A percentile compares a stretch with the other conserved stretches of the same genome.
Conservation (phyloP, 2,797 vertebrate species). For the Bradypodion ventrale region DNA sequence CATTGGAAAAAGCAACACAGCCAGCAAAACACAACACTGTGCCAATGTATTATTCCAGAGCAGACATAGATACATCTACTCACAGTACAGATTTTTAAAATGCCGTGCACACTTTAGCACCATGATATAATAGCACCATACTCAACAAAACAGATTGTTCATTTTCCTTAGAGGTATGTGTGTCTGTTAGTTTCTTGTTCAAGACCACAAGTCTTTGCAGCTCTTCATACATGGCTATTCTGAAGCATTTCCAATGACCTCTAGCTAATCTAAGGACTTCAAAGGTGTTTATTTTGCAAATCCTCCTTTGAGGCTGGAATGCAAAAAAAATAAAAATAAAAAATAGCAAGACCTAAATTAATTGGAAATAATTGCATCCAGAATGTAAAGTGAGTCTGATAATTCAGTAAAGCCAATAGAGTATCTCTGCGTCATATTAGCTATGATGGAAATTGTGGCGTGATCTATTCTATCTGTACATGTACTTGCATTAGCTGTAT, state of each 20-base stretch:
- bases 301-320: neutral
- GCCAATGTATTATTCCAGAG: conserved; percentile 21
- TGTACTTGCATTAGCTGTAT: too few relatives aligned
- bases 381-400: neutral
- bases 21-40: conserved; percentile 67
- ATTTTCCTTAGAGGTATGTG: conserved; percentile 51
- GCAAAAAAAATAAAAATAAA: too few relatives aligned
- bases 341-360: neutral
- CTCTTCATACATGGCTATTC: conserved; percentile 2
- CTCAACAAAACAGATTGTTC: conserved; percentile 46
- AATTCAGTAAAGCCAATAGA: neutral
- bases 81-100: conserved; percentile 37
- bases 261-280: conserved; percentile 32
- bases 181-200: conserved; percentile 19
- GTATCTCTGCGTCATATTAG: neutral
- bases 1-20: conserved; percentile 41
- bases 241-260: conserved; percentile 44
- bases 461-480: neutral
- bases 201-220: conserved; percentile 24
- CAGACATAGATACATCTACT: neutral
- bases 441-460: neutral
- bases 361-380: neutral
- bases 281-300: neutral
- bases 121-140: conserved; percentile 71
- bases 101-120: conserved; percentile 59